Base-by-base conservation (phyloP, 2,888 invertebrate genomes). In the Malachius bipustulatus region DNA sequence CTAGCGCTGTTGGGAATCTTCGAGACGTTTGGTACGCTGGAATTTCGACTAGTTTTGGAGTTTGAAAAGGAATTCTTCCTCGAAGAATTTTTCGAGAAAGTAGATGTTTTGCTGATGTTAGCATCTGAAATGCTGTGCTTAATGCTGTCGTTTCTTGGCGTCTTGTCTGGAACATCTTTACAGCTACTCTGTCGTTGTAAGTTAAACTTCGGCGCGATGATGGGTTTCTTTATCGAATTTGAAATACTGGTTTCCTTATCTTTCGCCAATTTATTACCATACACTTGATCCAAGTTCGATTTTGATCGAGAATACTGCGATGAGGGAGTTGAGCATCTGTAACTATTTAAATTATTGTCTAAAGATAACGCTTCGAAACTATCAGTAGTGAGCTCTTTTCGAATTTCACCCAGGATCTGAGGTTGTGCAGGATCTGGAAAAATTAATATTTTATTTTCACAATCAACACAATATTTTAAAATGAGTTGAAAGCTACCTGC, bases 401-500 rank as follows among this genome's bases (percentile, higher is more conserved):
- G n/a, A 29, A 49, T 38, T 26, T 52, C 48, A 31, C 48, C 46
- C 24, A 59, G 38, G 24, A 68, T 65, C 52, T 70, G 70, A 3
- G 70, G 68, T 45, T 65, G 62, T 3, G 66, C 49, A 11, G 68
- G 67, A 55, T 69, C 67, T 64, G 49, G 13, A 62, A 54, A n/a
- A n/a, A n/a, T n/a, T n/a, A n/a, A n/a, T n/a, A n/a, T n/a, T n/a
- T n/a, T n/a, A n/a, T n/a, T n/a, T n/a, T n/a, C n/a, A n/a, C n/a
- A 28, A 28, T 28, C 6, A 28, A 6, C 6, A 28, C 11, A n/a
- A 28, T 6, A 28, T 28, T n/a, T 28, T n/a, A n/a, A 28, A 28
- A n/a, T 28, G 9, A 28, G 29, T n/a, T n/a, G 11, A 9, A 19
- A 19, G 12, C 15, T 47, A 56, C 56, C 55, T 43, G 48, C 34